Evolutionary conservation across 2,113 vertebrate species (phyloP).

Genomic region (Passer domesticus): DNA sequence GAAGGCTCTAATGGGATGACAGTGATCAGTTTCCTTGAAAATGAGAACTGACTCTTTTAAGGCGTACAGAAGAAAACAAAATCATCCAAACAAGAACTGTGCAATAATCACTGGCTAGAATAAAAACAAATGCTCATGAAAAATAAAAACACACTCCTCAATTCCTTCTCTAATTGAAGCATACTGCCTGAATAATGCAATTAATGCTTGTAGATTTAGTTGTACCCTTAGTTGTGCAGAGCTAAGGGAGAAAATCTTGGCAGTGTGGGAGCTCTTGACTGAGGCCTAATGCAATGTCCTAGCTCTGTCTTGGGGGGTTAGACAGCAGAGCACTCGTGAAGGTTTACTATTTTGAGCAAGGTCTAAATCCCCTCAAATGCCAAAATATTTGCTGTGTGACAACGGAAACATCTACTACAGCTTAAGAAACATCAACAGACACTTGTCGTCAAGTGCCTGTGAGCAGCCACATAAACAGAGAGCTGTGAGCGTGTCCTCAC

Average conservation of each 20-base stretch:
- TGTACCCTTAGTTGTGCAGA: background rate
- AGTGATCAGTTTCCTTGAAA: background rate
- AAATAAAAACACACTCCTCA: background rate
- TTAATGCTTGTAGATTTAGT: background rate
- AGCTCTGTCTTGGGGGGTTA: background rate
- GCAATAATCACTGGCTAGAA: background rate
- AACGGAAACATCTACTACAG: background rate
- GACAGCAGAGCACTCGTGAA: background rate
- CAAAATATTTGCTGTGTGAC: background rate
- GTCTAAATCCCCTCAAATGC: background rate
- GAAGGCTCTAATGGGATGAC: background rate
- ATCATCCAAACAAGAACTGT: background rate
- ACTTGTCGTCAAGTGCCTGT: background rate
- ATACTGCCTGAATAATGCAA: background rate
- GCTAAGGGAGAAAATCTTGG: background rate
- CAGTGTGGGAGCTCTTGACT: background rate
- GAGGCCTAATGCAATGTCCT: background rate
- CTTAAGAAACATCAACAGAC: background rate
- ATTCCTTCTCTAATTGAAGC: background rate
- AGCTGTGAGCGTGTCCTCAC: background rate
- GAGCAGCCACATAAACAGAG: background rate
- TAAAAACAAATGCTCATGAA: background rate
- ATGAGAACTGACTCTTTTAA: background rate
- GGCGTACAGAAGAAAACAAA: background rate
- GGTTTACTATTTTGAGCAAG: background rate